A percentile compares a stretch with the other conserved stretches of the same genome.
Conservation (phyloP, 2,888 invertebrate genomes). For the Mycalesis mineus region DNA sequence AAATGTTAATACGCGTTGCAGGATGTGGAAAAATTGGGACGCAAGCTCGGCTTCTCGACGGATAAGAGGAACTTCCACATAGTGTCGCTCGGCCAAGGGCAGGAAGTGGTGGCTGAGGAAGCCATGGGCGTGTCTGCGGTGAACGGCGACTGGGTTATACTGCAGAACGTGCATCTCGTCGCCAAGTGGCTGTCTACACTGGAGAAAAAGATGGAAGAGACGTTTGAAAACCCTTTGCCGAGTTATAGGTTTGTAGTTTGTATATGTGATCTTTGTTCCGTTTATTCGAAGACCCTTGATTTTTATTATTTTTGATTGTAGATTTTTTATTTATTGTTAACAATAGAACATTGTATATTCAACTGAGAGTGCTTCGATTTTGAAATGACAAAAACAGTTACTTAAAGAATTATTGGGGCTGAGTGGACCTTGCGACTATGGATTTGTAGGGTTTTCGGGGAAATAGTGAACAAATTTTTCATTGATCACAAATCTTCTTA, state of each 20-base stretch:
- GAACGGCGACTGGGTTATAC: conserved; percentile 94
- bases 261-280: no score
- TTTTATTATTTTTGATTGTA: no score
- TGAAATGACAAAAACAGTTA: no score
- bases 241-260: conserved; percentile 74
- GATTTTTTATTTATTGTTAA: no score
- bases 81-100: conserved; percentile 95
- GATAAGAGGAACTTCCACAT: conserved; percentile 93
- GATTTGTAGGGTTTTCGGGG: no score
- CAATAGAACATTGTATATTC: no score
- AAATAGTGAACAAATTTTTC: no score
- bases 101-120: conserved; percentile 93
- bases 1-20: conserved; percentile 33
- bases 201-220: conserved; percentile 94
- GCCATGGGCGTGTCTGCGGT: conserved; percentile 87
- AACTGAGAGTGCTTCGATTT: no score
- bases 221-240: conserved; percentile 81
- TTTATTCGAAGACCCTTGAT: no score
- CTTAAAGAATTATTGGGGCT: no score
- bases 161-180: conserved; percentile 95
- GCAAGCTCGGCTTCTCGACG: conserved; percentile 86
- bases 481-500: no score
- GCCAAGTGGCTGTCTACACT: conserved; percentile 91
- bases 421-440: no score
- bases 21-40: conserved; percentile 93